Evolutionary conservation across 2,113 vertebrate species (phyloP).

Genomic region (Psephotus haematonotus): DNA sequence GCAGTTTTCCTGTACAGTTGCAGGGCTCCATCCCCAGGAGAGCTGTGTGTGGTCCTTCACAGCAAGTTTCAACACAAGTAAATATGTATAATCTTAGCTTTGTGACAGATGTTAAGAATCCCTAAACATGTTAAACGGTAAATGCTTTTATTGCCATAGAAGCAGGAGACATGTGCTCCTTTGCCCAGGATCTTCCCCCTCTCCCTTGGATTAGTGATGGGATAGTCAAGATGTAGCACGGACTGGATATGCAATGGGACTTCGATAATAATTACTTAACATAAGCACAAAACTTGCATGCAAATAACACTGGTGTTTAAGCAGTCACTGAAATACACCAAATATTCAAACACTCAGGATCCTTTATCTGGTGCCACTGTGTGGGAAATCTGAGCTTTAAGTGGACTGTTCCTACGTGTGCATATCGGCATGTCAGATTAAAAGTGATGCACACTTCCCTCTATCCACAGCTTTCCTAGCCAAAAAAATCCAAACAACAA

Average conservation of each 20-base stretch:
- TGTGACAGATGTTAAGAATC: too few relatives aligned
- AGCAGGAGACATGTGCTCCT: not conserved
- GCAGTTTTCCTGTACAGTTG: too few relatives aligned
- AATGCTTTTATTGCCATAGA: too few relatives aligned
- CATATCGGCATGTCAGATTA: not conserved
- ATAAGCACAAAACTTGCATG: not conserved
- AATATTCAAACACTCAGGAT: not conserved
- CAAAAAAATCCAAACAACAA: too few relatives aligned
- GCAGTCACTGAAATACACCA: not conserved
- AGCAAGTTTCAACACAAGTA: too few relatives aligned
- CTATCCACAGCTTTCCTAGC: not conserved
- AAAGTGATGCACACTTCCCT: accelerated
- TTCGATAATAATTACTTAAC: not conserved
- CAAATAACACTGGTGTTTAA: not conserved
- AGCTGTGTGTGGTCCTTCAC: too few relatives aligned
- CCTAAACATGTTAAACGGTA: too few relatives aligned
- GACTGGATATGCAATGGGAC: not conserved
- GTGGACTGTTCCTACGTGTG: not conserved
- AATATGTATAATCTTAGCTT: too few relatives aligned
- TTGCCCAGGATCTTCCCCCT: not conserved
- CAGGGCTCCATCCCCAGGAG: too few relatives aligned
- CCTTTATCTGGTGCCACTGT: too few relatives aligned
- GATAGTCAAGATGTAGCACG: not conserved
- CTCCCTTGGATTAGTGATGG: not conserved
- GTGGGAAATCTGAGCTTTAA: not conserved